Base-by-base conservation (phyloP, 2,888 invertebrate species). In the Margaritifera margaritifera region DNA sequence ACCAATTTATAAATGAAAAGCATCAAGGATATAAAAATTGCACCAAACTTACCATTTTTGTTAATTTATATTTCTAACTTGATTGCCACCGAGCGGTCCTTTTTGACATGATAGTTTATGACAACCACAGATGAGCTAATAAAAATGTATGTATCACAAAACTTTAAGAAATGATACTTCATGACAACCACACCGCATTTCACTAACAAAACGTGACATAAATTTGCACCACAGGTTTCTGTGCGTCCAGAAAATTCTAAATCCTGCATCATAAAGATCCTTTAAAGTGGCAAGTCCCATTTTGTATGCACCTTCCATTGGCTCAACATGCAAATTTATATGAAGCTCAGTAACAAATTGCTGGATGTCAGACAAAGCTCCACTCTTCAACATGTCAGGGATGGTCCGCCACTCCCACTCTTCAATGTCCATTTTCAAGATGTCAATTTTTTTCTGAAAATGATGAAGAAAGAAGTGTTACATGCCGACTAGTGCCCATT, bases 401-500 rank as follows among this genome's bases (percentile, higher is more conserved):
- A 84, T 60, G 8, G 82, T 78, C 50, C 74, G 66, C 83, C 84
- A 84, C 61, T 85, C 85, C 80, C 80, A 84, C 60, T 84, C 81
- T 66, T 85, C 85, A 4, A 84, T 78, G 69, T 85, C 85, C 52
- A 85, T 67, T 67, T 85, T 85, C 4, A 85, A 61, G 58, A 82
- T 68, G 31, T 78, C 75, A 24, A 85, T 69, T 8, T 68, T 68
- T 20, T 61, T 75, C 85, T 85, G 78, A 60, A 78, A 72, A 27
- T 27, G n/a, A 62, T 22, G 55, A 42, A 68, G 15, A 42, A 42
- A 15, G 15, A 42, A 15, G 15, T 11, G 42, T 42, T 42, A 42
- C 42, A 42, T 42, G 11, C 42, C 15, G 15, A 42, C 11, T 15
- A 42, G 3, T 15, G 11, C 42, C 15, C 42, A 42, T 42, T 42